Base-by-base conservation (phyloP, 2,888 invertebrate species). In the Imbricaverruca yamaguchii region DNA sequence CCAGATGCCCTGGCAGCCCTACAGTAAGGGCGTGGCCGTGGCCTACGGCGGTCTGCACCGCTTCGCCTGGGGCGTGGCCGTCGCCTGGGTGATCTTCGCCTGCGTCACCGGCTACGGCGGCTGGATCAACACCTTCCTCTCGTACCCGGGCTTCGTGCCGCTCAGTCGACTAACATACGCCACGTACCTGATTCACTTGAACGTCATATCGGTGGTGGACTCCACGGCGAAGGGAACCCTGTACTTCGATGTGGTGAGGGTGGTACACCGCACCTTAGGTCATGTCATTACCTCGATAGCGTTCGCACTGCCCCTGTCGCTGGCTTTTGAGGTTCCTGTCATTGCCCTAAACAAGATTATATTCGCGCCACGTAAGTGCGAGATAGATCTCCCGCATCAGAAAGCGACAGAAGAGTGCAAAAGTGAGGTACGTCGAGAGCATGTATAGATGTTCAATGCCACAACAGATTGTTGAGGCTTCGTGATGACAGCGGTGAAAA, bases 81-180 rank as follows among this genome's bases (percentile, higher is more conserved):
- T 91, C 79, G 91, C 91, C 7, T 93, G 93, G 93, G 91, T 94
- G 83, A 91, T 93, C n/a, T 87, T 92, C 81, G 90, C 91, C 0
- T 92, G 92, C 84, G 92, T 92, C 87, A 92, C 92, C 21, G 91
- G 91, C 80, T 91, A 92, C 86, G 91, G 91, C 86, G 91, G 91
- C 84, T 87, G 88, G 84, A 83, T 91, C 7, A 90, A 90, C 21
- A 86, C 87, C 82, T 83, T 91, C 69, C 89, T 91, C 80, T 89
- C 91, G 13, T 90, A 90, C 89, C 89, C 87, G 84, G 89, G 91
- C 79, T 92, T 92, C 85, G 88, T 90, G 84, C 87, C 92, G 13
- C 90, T 91, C 84, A 92, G 92, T 15, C 90, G 91, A 85, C 87
- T 92, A n/a, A 92, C 92, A 65, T 92, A 92, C 85, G 90, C 91